These are phyloP conservation scores for Distichodus sexfasciatus DNA, from an alignment of 2,797 vertebrate species.

Conservation along the genomic window DNA sequence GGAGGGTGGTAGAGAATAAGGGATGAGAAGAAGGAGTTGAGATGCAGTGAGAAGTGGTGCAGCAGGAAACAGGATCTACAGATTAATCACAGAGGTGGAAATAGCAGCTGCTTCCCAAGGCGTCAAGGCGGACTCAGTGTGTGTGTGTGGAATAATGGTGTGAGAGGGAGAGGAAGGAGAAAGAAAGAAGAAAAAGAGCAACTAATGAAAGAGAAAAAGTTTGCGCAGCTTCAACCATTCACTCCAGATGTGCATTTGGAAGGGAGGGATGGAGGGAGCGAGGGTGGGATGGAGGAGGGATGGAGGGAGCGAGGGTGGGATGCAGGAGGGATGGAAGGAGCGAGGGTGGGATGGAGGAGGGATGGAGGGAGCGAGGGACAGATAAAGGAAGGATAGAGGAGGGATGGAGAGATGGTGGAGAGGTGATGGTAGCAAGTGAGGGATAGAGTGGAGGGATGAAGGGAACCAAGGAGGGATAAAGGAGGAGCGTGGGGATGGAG, in stretches of 20 bases:
- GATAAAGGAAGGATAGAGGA: neutral
- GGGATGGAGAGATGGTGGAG: neutral
- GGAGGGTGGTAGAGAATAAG: neutral
- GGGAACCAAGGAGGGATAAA: neutral
- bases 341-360: too few species aligned
- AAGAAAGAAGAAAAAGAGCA: too few species aligned
- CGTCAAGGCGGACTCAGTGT: neutral
- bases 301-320: too few species aligned
- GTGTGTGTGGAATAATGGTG: conserved; percentile 15
- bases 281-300: too few species aligned
- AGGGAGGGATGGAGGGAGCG: too few species aligned
- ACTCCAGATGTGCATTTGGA: too few species aligned
- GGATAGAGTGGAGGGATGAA: neutral
- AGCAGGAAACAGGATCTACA: conserved; percentile 39
- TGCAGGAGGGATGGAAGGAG: too few species aligned
- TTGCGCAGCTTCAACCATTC: too few species aligned
- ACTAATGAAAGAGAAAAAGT: too few species aligned
- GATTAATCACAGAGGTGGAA: conserved; percentile 51
- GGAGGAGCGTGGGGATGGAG: conserved; percentile 8
- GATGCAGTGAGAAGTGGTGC: conserved; percentile 16
- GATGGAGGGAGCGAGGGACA: neutral
- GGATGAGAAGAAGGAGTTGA: neutral
- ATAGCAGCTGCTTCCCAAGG: conserved; percentile 41
- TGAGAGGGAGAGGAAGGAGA: too few species aligned
- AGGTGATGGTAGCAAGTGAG: too few species aligned